A percentile compares a stretch with the other conserved stretches of the same genome.
These are phyloP conservation scores for Eubasilissa splendida DNA, from an alignment of 2,888 invertebrate genomes.

Conservation along the genomic window DNA sequence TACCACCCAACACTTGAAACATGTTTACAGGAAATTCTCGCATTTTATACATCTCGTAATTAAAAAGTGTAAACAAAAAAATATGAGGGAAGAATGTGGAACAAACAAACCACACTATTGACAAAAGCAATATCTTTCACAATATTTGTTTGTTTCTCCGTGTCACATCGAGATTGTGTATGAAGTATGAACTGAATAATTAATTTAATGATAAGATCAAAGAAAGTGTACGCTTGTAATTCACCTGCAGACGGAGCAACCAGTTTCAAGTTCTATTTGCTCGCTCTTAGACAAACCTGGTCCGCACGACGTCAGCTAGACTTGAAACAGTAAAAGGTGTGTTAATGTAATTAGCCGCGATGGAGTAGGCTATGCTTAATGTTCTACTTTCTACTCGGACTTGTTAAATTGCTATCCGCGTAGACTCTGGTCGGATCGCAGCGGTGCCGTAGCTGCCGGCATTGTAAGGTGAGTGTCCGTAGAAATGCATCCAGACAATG, in stretches of 20 bases:
- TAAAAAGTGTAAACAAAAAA: too few relatives aligned
- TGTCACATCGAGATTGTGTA: conserved; percentile 13
- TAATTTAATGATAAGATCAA: conserved; percentile 43
- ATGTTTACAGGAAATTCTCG: too few relatives aligned
- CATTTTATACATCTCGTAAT: too few relatives aligned
- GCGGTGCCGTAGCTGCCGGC: neutral
- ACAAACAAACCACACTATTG: conserved; percentile 10
- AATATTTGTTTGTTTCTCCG: conserved; percentile 29
- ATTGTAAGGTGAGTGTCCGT: conserved; percentile 18
- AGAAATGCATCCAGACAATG: conserved; percentile 17
- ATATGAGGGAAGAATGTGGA: neutral
- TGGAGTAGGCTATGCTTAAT: neutral
- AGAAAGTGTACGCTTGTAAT: conserved; percentile 43
- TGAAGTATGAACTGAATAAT: conserved; percentile 28
- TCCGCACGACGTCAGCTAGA: neutral
- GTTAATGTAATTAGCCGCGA: neutral
- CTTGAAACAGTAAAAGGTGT: neutral
- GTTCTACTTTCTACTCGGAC: conserved; percentile 23
- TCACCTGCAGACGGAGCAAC: conserved; percentile 25
- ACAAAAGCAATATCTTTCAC: conserved; percentile 34
- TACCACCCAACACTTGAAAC: too few relatives aligned
- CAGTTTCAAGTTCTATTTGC: conserved; percentile 2
- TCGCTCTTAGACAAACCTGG: neutral
- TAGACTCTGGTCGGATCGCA: neutral
- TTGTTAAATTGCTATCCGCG: conserved; percentile 2